Conservation (phyloP, 2,113 vertebrate species). For the Todiramphus chloris region DNA sequence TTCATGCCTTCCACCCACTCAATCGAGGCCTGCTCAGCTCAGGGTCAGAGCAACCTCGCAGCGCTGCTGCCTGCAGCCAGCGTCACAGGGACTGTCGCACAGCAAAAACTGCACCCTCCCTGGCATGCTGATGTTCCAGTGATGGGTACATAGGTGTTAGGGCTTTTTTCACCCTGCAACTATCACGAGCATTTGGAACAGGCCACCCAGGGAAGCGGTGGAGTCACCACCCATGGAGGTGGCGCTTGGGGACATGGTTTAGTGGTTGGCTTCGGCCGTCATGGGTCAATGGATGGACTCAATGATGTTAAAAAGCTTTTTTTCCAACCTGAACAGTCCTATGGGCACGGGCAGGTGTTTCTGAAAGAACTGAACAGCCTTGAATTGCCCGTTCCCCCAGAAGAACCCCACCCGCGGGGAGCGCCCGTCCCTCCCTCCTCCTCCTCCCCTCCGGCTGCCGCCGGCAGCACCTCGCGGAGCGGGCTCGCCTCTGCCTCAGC, state of each 20-base stretch:
- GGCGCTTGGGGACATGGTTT: not conserved
- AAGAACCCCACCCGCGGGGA: accelerated
- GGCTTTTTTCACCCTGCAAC: not conserved
- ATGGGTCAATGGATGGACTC: too few relatives aligned
- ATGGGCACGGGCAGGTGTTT: not conserved
- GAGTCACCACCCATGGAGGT: not conserved
- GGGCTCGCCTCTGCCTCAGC: not conserved
- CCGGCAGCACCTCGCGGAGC: too few relatives aligned
- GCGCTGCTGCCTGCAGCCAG: not conserved
- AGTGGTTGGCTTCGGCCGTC: not conserved
- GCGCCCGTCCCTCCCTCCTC: not conserved
- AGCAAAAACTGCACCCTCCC: not conserved
- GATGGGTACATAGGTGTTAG: too few relatives aligned
- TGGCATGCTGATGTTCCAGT: not conserved
- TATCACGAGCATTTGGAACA: not conserved
- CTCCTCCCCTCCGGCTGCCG: not conserved
- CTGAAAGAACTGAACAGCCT: too few relatives aligned
- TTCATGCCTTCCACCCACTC: not conserved
- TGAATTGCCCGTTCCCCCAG: too few relatives aligned
- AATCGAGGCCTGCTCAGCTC: not conserved
- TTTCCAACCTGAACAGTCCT: not conserved
- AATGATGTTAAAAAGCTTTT: too few relatives aligned
- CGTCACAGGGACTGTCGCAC: accelerated
- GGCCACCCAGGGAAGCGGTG: not conserved
- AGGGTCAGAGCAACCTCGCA: accelerated